Evolutionary conservation across 2,888 invertebrate species (phyloP).

Genomic region (Seira musarum): DNA sequence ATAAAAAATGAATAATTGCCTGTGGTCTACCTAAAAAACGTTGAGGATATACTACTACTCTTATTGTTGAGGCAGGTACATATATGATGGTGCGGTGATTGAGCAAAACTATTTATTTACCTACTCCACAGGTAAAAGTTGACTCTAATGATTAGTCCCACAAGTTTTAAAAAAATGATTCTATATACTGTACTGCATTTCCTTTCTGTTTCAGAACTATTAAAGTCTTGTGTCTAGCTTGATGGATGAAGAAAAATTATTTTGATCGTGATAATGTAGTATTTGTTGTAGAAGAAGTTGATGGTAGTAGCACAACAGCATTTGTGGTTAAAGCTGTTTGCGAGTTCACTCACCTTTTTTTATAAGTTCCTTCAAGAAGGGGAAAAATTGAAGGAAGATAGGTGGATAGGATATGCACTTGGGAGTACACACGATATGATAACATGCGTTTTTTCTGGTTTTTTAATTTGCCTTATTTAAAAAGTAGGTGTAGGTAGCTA

Average conservation of each 20-base stretch:
- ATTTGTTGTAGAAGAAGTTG: neutral
- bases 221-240: no score
- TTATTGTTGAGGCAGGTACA: conserved; percentile 40
- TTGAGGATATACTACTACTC: neutral
- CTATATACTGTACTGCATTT: neutral
- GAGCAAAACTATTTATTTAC: no score
- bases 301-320: neutral
- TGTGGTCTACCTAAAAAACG: neutral
- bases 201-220: neutral
- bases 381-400: neutral
- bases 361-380: neutral
- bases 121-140: conserved; percentile 17
- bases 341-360: conserved; percentile 50
- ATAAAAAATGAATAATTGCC: neutral
- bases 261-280: no score
- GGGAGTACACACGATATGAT: no score
- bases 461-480: neutral
- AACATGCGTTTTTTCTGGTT: neutral
- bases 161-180: neutral
- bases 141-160: conserved; percentile 39
- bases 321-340: neutral
- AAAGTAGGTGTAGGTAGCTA: conserved; percentile 19
- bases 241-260: no score
- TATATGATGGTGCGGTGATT: neutral
- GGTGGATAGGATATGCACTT: no score